A percentile compares a stretch with the other conserved stretches of the same genome.
Evolutionary conservation across 2,797 vertebrate species (phyloP).

Genomic region (Aeoliscus strigatus): DNA sequence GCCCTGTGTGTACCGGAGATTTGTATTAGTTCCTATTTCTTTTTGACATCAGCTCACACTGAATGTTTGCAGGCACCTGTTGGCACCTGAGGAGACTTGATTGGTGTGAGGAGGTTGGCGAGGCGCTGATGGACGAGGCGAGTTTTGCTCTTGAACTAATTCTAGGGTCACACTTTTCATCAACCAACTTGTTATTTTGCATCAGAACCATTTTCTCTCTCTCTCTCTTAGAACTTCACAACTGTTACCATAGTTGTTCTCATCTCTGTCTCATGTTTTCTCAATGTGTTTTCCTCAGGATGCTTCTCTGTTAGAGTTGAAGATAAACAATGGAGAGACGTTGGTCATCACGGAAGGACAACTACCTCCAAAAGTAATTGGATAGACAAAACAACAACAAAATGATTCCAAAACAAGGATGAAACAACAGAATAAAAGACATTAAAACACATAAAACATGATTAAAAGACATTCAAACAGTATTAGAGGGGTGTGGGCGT

Average conservation of each 20-base stretch:
- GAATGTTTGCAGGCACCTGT: conserved; percentile 70
- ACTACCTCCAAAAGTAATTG: conserved; percentile 82
- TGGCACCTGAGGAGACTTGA: conserved; percentile 91
- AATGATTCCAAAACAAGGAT: too few relatives aligned
- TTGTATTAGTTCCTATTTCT: too few relatives aligned
- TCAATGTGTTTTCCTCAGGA: conserved; percentile 67
- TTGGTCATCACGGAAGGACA: conserved; percentile 85
- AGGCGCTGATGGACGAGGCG: conserved; percentile 85
- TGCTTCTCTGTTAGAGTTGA: conserved; percentile 79
- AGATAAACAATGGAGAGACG: conserved; percentile 83
- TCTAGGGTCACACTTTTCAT: not conserved
- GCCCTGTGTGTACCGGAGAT: not conserved
- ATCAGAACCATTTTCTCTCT: too few relatives aligned
- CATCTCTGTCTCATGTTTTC: too few relatives aligned
- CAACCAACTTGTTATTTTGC: not conserved
- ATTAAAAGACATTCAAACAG: too few relatives aligned
- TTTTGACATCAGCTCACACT: too few relatives aligned
- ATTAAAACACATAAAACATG: too few relatives aligned
- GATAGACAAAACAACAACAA: too few relatives aligned
- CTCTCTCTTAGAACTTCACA: too few relatives aligned
- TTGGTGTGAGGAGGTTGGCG: conserved; percentile 93
- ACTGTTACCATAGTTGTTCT: too few relatives aligned
- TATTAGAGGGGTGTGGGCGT: too few relatives aligned
- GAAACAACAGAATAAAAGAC: too few relatives aligned
- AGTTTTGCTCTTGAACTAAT: conserved; percentile 17